phyloP scores from a whole-genome alignment of 2,113 vertebrate genomes.

The Lates calcarifer region DNA sequence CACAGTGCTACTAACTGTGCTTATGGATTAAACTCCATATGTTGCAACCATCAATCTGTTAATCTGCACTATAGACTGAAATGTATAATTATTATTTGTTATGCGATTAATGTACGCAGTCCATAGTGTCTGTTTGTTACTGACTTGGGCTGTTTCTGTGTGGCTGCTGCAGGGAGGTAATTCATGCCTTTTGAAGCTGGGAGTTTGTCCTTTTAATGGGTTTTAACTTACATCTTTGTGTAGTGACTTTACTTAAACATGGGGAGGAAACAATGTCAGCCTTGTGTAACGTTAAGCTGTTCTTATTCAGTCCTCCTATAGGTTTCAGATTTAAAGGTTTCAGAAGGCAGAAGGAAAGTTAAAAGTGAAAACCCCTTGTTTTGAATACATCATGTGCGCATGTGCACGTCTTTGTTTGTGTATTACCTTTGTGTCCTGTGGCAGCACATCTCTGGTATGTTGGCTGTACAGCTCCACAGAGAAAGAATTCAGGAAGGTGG shows the following conservation, averaged over 20 bases:
- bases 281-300: conserved; percentile 34
- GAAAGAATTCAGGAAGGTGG: neutral
- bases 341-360: neutral
- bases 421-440: neutral
- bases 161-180: neutral
- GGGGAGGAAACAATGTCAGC: conserved; percentile 35
- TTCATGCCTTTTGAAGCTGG: neutral
- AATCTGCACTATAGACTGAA: neutral
- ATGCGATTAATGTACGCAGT: neutral
- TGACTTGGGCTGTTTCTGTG: neutral
- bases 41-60: neutral
- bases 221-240: conserved; percentile 16
- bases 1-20: too few relatives aligned
- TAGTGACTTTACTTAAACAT: neutral
- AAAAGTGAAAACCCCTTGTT: conserved; percentile 10
- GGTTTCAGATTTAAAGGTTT: conserved; percentile 10
- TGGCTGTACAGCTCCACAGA: neutral
- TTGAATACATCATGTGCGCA: conserved; percentile 10
- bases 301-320: neutral
- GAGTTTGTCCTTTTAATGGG: conserved; percentile 9
- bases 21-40: neutral
- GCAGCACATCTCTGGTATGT: neutral
- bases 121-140: neutral
- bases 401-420: neutral
- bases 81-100: neutral